These are phyloP conservation scores for Typhlomys cinereus DNA, from an alignment of 2,113 vertebrate species.

Conservation along the genomic window DNA sequence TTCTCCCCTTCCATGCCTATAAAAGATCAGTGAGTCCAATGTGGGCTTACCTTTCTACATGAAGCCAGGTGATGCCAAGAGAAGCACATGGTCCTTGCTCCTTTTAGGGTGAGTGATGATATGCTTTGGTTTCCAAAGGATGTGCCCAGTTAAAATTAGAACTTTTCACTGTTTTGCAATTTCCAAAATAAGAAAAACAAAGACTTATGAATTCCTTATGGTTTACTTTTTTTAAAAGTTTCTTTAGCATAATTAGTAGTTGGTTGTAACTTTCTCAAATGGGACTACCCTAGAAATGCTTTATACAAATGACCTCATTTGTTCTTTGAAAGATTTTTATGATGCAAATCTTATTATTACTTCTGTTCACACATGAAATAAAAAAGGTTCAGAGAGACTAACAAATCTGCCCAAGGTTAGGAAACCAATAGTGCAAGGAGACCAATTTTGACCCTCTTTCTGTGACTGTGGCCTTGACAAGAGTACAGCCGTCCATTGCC, in stretches of 20 bases:
- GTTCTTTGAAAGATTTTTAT: neutral
- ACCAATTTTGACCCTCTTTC: neutral
- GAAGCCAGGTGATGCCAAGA: slow-evolving; percentile 85
- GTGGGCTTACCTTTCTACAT: slow-evolving; percentile 83
- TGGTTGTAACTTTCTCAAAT: neutral
- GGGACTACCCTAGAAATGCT: neutral
- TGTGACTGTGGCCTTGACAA: neutral
- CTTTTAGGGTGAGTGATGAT: neutral
- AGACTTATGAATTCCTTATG: neutral
- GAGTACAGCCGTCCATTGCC: too few species aligned
- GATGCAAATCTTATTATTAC: neutral
- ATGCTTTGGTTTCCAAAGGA: neutral
- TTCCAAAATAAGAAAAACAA: neutral
- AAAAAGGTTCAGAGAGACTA: neutral
- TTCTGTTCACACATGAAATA: neutral
- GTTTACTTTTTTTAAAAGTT: neutral
- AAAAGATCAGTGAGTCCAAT: slow-evolving; percentile 82
- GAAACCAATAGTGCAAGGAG: neutral
- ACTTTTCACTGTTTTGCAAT: neutral
- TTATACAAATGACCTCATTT: neutral
- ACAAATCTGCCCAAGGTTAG: neutral
- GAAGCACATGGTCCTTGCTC: slow-evolving; percentile 55
- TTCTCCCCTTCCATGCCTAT: slow-evolving; percentile 79
- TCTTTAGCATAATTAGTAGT: neutral
- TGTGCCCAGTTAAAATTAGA: neutral